Evolutionary conservation across 2,113 vertebrate genomes (phyloP).

Genomic region (Dolichotis patagonum): DNA sequence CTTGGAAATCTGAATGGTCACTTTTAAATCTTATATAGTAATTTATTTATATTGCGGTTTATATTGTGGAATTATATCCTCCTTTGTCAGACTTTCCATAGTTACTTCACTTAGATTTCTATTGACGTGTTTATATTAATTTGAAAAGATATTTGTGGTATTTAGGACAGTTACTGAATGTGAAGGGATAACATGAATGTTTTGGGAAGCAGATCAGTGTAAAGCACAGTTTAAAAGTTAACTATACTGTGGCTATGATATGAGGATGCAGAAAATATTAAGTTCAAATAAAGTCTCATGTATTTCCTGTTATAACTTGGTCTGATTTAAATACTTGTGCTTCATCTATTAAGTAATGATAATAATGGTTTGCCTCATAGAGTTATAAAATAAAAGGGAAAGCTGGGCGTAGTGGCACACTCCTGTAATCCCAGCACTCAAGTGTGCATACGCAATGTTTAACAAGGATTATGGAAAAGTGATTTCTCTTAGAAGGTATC

Average conservation of each 20-base stretch:
- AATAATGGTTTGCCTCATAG: not conserved
- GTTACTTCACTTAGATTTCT: not conserved
- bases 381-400: not conserved
- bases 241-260: not conserved
- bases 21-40: not conserved
- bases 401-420: not conserved
- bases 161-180: not conserved
- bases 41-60: not conserved
- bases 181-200: not conserved
- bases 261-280: not conserved
- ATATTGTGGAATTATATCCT: not conserved
- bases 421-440: too few species aligned
- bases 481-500: not conserved
- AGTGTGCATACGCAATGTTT: not conserved
- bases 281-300: not conserved
- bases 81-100: not conserved
- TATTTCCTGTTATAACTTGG: not conserved
- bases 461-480: not conserved
- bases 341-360: not conserved
- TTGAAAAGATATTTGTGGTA: not conserved
- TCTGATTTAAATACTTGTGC: not conserved
- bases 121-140: not conserved
- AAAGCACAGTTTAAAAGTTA: not conserved
- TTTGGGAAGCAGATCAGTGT: not conserved
- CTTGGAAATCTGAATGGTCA: slow-evolving; percentile 3